Evolutionary conservation across 2,888 invertebrate species (phyloP).

Genomic region (Venusia cambrica): DNA sequence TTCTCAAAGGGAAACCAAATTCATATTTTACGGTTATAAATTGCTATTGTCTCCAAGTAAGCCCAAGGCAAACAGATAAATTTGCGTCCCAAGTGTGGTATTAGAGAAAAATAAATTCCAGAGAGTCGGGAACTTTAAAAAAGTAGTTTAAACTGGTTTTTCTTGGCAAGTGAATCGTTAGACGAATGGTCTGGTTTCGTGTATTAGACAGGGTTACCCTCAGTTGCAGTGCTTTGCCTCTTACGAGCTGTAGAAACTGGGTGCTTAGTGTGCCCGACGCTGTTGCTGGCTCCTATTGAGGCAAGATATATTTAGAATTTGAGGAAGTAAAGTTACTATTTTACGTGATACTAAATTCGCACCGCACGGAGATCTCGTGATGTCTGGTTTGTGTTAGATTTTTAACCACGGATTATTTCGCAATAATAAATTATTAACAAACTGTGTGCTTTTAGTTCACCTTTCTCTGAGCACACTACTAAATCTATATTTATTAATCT

Average conservation of each 20-base stretch:
- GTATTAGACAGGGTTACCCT: conserved; percentile 53
- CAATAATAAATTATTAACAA: no score
- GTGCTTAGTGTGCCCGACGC: conserved; percentile 60
- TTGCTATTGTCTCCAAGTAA: conserved; percentile 14
- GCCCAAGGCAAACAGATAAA: conserved; percentile 21
- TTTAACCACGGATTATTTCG: no score
- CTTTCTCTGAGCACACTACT: no score
- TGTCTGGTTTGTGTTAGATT: no score
- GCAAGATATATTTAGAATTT: no score
- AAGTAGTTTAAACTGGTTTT: conserved; percentile 47
- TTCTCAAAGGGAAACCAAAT: conserved; percentile 1
- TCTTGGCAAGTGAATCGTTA: conserved; percentile 54
- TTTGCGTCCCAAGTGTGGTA: conserved; percentile 22
- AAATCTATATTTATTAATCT: no score
- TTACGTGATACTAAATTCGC: no score
- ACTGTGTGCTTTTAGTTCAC: no score
- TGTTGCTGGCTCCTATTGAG: no score
- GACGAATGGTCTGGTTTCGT: conserved; percentile 53
- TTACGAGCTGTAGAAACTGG: conserved; percentile 30
- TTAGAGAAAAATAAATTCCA: conserved; percentile 31
- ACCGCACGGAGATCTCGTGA: no score
- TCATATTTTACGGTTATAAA: conserved; percentile 7
- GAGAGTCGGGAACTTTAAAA: conserved; percentile 37
- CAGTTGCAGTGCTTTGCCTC: conserved; percentile 33
- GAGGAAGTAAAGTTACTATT: no score